These are phyloP conservation scores for Meleagris gallopavo DNA, from an alignment of 2,113 vertebrate species.

Conservation along the genomic window DNA sequence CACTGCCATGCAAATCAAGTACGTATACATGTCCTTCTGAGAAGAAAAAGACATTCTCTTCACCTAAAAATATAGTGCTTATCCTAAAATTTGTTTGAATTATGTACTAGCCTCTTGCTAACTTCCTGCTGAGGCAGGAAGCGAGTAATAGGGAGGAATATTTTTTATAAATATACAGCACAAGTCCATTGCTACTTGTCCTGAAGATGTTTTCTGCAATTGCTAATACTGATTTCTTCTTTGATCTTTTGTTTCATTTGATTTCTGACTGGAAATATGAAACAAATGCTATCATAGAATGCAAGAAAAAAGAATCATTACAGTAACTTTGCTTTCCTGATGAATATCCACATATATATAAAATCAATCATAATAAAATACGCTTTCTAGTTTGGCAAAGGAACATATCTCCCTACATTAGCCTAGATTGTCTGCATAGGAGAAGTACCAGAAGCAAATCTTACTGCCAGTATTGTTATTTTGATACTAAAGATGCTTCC, in stretches of 20 bases:
- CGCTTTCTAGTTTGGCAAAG: not conserved
- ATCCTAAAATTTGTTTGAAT: not conserved
- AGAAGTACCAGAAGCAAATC: not conserved
- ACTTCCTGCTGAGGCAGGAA: not conserved
- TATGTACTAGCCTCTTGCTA: not conserved
- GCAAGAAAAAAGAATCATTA: not conserved
- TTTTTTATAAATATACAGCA: not conserved
- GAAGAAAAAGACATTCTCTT: not conserved
- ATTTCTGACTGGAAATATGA: not conserved
- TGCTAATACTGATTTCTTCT: not conserved
- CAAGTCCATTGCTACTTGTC: not conserved
- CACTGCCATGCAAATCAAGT: accelerated
- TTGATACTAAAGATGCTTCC: not conserved
- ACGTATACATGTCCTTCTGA: not conserved
- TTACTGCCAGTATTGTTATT: not conserved
- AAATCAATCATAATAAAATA: not conserved
- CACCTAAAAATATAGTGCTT: not conserved
- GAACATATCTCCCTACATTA: not conserved
- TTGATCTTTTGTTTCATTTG: not conserved
- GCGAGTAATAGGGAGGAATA: not conserved
- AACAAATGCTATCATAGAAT: not conserved
- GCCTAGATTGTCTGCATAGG: not conserved
- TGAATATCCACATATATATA: not conserved
- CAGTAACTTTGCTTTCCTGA: not conserved
- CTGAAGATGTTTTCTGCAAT: not conserved